These are phyloP conservation scores for Cantharis nigra DNA, from an alignment of 2,888 invertebrate genomes.

Conservation along the genomic window DNA sequence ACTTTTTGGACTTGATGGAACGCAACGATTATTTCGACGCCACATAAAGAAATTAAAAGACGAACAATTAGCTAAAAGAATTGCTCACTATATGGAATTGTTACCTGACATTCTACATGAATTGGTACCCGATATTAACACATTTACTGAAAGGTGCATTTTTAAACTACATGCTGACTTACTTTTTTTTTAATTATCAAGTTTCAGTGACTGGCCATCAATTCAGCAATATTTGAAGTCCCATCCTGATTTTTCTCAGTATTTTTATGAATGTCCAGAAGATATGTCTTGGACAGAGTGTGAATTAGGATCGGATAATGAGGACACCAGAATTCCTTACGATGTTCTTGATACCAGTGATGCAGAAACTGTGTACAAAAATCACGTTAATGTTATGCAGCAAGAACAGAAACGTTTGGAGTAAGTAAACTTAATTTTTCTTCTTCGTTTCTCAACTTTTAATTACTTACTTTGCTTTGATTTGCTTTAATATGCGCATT, in stretches of 20 bases:
- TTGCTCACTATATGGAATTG: slow-evolving; percentile 77
- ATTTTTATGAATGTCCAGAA: slow-evolving; percentile 85
- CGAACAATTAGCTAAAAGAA: slow-evolving; percentile 76
- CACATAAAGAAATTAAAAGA: slow-evolving; percentile 82
- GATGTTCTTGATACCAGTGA: slow-evolving; percentile 90
- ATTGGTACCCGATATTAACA: slow-evolving; percentile 76
- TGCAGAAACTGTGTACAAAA: slow-evolving; percentile 90
- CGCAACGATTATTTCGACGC: slow-evolving; percentile 72
- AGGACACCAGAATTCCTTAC: slow-evolving; percentile 84
- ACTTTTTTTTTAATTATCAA: background rate
- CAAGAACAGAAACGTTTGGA: slow-evolving; percentile 91
- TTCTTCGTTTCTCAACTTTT: slow-evolving; percentile 13
- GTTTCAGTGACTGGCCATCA: slow-evolving; percentile 82
- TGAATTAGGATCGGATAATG: slow-evolving; percentile 65
- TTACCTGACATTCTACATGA: slow-evolving; percentile 77
- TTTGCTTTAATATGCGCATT: slow-evolving; percentile 7
- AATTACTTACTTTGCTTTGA: slow-evolving; percentile 20
- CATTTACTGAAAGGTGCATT: slow-evolving; percentile 64
- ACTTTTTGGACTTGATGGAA: slow-evolving; percentile 73
- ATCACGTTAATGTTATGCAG: slow-evolving; percentile 87
- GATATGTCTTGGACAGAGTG: slow-evolving; percentile 79
- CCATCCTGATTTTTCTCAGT: slow-evolving; percentile 92
- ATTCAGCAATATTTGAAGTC: slow-evolving; percentile 84
- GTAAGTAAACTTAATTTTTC: slow-evolving; percentile 63
- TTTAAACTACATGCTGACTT: slow-evolving; percentile 34